Evolutionary conservation across 2,888 invertebrate species (phyloP).

Genomic region (Anodontia alba): DNA sequence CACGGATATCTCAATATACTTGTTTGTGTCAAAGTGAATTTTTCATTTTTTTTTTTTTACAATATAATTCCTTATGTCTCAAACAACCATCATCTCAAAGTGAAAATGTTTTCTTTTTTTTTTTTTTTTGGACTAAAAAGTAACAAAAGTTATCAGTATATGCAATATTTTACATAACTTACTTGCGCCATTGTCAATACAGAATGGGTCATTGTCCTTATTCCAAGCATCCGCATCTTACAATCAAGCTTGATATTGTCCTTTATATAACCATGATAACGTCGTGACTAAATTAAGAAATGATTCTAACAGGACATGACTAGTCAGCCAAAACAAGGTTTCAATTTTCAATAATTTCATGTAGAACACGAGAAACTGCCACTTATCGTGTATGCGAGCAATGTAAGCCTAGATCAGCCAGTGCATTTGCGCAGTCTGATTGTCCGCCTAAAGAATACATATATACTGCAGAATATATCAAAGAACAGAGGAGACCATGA

Average conservation of each 20-base stretch:
- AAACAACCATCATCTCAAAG: too few relatives aligned
- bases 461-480: too few relatives aligned
- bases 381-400: not conserved
- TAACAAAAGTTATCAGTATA: too few relatives aligned
- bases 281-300: not conserved
- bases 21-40: too few relatives aligned
- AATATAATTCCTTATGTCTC: too few relatives aligned
- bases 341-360: not conserved
- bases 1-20: too few relatives aligned
- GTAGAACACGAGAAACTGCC: not conserved
- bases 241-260: not conserved
- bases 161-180: not conserved
- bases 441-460: not conserved
- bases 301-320: constrained; percentile 11
- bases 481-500: too few relatives aligned
- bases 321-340: not conserved
- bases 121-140: too few relatives aligned
- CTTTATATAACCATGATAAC: not conserved
- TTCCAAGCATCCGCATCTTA: not conserved
- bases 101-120: too few relatives aligned
- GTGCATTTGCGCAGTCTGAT: too few relatives aligned
- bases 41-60: too few relatives aligned
- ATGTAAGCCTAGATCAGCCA: not conserved
- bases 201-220: not conserved
- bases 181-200: not conserved